Evolutionary conservation across 2,888 invertebrate genomes (phyloP), one percentile per base, ranked within the genome.

Genomic region (Polylopha cassiicola): DNA sequence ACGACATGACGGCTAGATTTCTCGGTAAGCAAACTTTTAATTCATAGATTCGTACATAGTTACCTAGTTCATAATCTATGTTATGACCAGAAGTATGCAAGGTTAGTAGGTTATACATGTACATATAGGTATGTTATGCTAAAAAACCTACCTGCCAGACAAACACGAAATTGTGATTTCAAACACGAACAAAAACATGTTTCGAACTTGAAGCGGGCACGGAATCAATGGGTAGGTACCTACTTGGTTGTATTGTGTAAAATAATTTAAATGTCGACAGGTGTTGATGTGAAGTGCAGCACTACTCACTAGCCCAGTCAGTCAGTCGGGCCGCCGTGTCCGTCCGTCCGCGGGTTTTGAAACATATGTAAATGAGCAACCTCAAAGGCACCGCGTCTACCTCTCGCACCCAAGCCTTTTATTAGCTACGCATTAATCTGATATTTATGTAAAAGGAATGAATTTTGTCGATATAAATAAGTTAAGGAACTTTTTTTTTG

Each of bases 301-400:
- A 69, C 67, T 72, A 70, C 58, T 47, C n/a, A n/a, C n/a, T n/a
- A n/a, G 51, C 56, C 55, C 53, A 65, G 61, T 57, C 64, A 60
- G 56, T 61, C 57, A 58, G 63, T 58, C 51, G 39, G 43, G 56
- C 63, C 53, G 53, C 61, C 56, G 58, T 67, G 63, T 67, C 60
- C 72, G n/a, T n/a, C n/a, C n/a, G n/a, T n/a, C n/a, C n/a, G n/a
- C n/a, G 70, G 73, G 73, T 76, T 79, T 79, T 74, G 71, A 70
- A 78, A 76, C 72, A 65, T 73, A 77, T 81, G 77, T 71, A 77
- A 81, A 80, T 79, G 71, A 76, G 68, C 61, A 62, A 50, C 55
- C 48, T 69, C 75, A 79, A 80, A 79, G 73, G 56, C 46, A 56
- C 77, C 73, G 62, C 48, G 48, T 49, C 48, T 53, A 55, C 63